phyloP scores from a whole-genome alignment of 1,140 invertebrate genomes.

The Drosophila sp. region DNA sequence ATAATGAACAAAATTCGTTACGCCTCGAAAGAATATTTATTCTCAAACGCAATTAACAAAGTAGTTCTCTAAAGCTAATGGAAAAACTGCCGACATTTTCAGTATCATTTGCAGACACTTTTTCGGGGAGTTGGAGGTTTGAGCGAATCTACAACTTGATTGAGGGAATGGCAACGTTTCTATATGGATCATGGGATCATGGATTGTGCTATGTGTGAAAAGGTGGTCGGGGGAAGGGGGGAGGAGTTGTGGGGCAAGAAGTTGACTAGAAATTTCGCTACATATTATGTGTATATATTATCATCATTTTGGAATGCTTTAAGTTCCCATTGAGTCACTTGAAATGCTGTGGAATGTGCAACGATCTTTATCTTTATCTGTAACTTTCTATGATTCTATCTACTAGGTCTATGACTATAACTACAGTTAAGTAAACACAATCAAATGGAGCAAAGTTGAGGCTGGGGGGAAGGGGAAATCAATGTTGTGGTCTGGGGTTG shows the following conservation, averaged over 20 bases:
- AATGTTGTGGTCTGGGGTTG: neutral
- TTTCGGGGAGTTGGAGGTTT: neutral
- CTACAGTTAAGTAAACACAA: conserved; percentile 25
- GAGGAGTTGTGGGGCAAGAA: conserved; percentile 76
- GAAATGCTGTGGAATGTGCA: conserved; percentile 31
- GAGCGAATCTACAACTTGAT: conserved; percentile 28
- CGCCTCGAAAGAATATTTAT: conserved; percentile 36
- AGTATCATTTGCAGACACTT: conserved; percentile 7
- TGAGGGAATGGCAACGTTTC: conserved; percentile 26
- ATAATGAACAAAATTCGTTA: conserved; percentile 64
- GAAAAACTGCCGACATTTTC: conserved; percentile 1
- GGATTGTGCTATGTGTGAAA: conserved; percentile 30
- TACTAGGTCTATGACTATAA: conserved; percentile 26
- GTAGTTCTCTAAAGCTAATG: conserved; percentile 7
- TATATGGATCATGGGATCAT: conserved; percentile 19
- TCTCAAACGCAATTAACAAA: conserved; percentile 48
- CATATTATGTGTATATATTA: conserved; percentile 48
- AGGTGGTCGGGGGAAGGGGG: conserved; percentile 4
- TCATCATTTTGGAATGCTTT: conserved; percentile 11
- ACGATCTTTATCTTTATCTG: conserved; percentile 14
- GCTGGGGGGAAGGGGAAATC: neutral
- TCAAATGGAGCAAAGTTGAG: neutral
- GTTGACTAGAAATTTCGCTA: conserved; percentile 83
- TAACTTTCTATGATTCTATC: conserved; percentile 15
- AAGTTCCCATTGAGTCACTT: conserved; percentile 26